Percentiles rank a stretch among this genome's conserved stretches.
Conservation (phyloP, 2,888 invertebrate species). For the Lasioglossum pauxillum region DNA sequence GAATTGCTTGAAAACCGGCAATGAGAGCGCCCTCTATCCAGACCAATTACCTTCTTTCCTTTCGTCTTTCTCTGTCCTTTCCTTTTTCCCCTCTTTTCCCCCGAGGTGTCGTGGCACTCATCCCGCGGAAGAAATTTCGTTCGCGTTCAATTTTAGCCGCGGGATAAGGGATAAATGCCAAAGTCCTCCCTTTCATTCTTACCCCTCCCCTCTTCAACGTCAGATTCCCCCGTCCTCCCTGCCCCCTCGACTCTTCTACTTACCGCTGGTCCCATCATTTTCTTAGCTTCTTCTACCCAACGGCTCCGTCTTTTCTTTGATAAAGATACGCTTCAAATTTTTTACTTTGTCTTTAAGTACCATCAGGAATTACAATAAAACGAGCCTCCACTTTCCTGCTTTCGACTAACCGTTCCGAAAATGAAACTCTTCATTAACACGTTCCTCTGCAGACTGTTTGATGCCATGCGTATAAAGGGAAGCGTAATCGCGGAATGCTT, state of each 20-base stretch:
- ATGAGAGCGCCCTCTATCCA: slow-evolving; percentile 63
- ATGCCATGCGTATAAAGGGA: neutral
- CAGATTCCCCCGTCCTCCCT: neutral
- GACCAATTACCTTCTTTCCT: slow-evolving; percentile 71
- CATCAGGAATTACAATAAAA: slow-evolving; percentile 9
- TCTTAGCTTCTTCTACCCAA: slow-evolving; percentile 13
- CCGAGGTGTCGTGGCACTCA: slow-evolving; percentile 55
- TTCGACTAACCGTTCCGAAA: neutral
- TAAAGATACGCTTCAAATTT: neutral
- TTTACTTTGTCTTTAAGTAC: neutral
- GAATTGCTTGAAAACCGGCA: slow-evolving; percentile 75
- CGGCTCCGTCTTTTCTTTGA: neutral
- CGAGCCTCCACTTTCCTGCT: neutral
- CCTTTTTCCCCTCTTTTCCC: slow-evolving; percentile 20
- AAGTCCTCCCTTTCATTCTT: slow-evolving; percentile 53
- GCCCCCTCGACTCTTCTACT: slow-evolving; percentile 24
- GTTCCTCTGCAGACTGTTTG: neutral
- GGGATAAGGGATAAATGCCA: slow-evolving; percentile 72
- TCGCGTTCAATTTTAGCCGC: slow-evolving; percentile 72
- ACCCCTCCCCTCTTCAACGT: slow-evolving; percentile 17
- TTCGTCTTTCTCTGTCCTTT: slow-evolving; percentile 9
- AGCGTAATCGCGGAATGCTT: neutral
- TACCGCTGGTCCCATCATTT: slow-evolving; percentile 22
- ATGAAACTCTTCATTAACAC: slow-evolving; percentile 15
- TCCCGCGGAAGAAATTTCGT: slow-evolving; percentile 66